phyloP scores from a whole-genome alignment of 2,888 invertebrate genomes.

The Mystacides longicornis region DNA sequence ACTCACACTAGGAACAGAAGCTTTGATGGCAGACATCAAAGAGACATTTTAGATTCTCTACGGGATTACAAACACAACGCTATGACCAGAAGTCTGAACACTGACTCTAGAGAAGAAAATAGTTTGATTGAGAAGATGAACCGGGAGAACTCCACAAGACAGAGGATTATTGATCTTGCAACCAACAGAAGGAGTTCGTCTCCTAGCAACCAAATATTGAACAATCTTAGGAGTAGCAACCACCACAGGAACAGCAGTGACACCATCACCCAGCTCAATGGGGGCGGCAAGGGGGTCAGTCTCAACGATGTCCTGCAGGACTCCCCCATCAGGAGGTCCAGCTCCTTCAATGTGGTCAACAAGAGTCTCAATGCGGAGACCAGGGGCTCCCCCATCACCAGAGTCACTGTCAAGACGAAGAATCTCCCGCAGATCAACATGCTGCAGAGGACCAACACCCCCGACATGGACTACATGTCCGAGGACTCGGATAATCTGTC shows the following conservation, averaged over 20 bases:
- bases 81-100: constrained; percentile 15
- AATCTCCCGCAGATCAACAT: neutral
- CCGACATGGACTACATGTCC: constrained; percentile 32
- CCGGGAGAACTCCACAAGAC: constrained; percentile 24
- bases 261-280: constrained; percentile 34
- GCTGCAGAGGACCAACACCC: constrained; percentile 26
- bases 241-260: constrained; percentile 37
- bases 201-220: constrained; percentile 33
- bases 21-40: constrained; percentile 42
- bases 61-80: constrained; percentile 25
- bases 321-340: constrained; percentile 55
- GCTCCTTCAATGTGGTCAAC: constrained; percentile 54
- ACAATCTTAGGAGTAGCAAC: constrained; percentile 29
- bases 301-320: constrained; percentile 34
- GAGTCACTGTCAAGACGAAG: constrained; percentile 4
- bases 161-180: constrained; percentile 32
- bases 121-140: constrained; percentile 27
- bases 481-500: constrained; percentile 41
- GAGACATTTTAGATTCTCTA: constrained; percentile 39
- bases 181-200: constrained; percentile 4
- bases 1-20: constrained; percentile 50
- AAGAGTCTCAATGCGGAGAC: constrained; percentile 39
- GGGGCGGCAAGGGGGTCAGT: neutral
- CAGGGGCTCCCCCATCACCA: constrained; percentile 6
- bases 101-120: neutral